Evolutionary conservation across 2,888 invertebrate genomes (phyloP).

Genomic region (Cryptophagus acutangulus): DNA sequence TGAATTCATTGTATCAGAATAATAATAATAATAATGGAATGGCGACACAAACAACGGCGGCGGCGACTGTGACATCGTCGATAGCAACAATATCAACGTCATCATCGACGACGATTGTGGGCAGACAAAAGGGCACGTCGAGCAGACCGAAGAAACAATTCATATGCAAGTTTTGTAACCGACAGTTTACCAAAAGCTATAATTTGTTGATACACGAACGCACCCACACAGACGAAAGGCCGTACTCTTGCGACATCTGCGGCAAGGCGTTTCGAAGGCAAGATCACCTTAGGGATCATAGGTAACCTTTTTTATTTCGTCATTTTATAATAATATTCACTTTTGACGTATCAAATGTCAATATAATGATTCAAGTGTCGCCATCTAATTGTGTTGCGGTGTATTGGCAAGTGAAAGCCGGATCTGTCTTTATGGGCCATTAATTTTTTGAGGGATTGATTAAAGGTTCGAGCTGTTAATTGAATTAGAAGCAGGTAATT

Average conservation of each 20-base stretch:
- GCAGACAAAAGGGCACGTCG: slow-evolving; percentile 42
- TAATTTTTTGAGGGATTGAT: no score
- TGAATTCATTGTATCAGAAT: slow-evolving; percentile 58
- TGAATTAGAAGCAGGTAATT: no score
- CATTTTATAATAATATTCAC: no score
- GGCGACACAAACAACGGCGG: slow-evolving; percentile 51
- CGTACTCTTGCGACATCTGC: slow-evolving; percentile 97
- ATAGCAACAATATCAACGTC: slow-evolving; percentile 49
- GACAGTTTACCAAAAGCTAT: slow-evolving; percentile 97
- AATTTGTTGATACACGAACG: slow-evolving; percentile 95
- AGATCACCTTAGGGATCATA: slow-evolving; percentile 90
- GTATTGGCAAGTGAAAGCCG: slow-evolving; percentile 13
- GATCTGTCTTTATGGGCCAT: slow-evolving; percentile 5
- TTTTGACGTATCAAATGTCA: no score
- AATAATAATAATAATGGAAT: background rate
- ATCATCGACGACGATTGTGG: slow-evolving; percentile 36
- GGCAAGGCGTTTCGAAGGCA: slow-evolving; percentile 96
- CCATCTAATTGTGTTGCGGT: no score
- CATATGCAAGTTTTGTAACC: slow-evolving; percentile 96
- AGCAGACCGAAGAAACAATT: slow-evolving; percentile 81
- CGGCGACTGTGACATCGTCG: slow-evolving; percentile 48
- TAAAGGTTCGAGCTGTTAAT: no score
- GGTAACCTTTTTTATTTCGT: slow-evolving; percentile 57
- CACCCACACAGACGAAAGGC: slow-evolving; percentile 96
- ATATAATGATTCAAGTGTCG: no score